Conservation (phyloP, 2,113 vertebrate genomes). For the Erythrocercus mccallii region DNA sequence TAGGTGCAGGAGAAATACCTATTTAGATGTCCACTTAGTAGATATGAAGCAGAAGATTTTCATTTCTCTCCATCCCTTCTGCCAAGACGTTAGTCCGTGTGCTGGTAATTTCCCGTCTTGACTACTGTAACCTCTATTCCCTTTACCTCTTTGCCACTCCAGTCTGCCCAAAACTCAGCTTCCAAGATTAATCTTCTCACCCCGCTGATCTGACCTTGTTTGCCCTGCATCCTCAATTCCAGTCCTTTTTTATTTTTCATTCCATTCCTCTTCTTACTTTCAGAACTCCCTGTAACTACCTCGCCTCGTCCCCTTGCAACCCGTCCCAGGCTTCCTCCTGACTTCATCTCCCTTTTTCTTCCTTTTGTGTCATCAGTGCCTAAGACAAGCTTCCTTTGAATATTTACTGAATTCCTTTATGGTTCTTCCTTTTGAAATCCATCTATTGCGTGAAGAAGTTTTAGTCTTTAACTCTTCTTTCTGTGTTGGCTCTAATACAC, state of each 20-base stretch:
- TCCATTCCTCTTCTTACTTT: slow-evolving; percentile 9
- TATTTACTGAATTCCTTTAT: not conserved
- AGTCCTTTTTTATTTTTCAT: not conserved
- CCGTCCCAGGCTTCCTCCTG: not conserved
- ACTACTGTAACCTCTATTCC: slow-evolving; percentile 64
- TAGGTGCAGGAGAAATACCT: slow-evolving; percentile 70
- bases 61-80: slow-evolving; percentile 71
- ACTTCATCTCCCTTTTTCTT: not conserved
- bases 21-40: slow-evolving; percentile 73
- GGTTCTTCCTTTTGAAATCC: not conserved
- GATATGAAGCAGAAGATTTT: slow-evolving; percentile 72
- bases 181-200: slow-evolving; percentile 23
- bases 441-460: not conserved
- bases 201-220: not conserved
- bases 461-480: not conserved
- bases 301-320: not conserved
- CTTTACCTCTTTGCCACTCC: slow-evolving; percentile 34
- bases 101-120: slow-evolving; percentile 73
- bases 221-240: not conserved
- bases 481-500: not conserved
- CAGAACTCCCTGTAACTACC: not conserved
- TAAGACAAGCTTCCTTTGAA: not conserved
- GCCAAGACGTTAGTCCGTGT: slow-evolving; percentile 71
- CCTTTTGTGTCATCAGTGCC: not conserved
- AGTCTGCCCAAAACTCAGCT: slow-evolving; percentile 9